These are phyloP conservation scores for Leuciscus waleckii DNA, from an alignment of 2,797 vertebrate genomes.

Conservation along the genomic window DNA sequence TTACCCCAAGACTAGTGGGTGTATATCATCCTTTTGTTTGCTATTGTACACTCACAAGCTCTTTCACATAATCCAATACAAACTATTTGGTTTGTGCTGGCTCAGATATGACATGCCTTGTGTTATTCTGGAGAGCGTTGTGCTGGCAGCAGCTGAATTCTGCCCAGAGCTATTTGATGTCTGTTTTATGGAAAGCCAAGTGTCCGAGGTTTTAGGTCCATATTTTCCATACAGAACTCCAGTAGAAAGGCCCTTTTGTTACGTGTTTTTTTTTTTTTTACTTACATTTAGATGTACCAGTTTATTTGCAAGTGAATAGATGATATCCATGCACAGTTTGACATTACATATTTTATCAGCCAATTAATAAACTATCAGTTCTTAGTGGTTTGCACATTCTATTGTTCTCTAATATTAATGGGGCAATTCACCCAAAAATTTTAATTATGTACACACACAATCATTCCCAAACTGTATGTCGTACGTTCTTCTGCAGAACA, in stretches of 20 bases:
- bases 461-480: background rate
- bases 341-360: background rate
- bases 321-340: background rate
- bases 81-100: slow-evolving; percentile 46
- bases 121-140: slow-evolving; percentile 30
- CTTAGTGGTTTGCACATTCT: background rate
- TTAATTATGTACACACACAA: background rate
- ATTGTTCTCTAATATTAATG: background rate
- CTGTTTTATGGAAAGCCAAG: slow-evolving; percentile 32
- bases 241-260: slow-evolving; percentile 25
- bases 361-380: background rate
- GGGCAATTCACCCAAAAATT: background rate
- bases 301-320: background rate
- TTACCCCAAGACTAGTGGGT: slow-evolving; percentile 29
- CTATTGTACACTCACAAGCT: slow-evolving; percentile 37
- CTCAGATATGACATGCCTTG: slow-evolving; percentile 23
- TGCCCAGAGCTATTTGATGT: slow-evolving; percentile 37
- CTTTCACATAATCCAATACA: slow-evolving; percentile 37
- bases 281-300: background rate
- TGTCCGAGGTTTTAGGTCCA: slow-evolving; percentile 29
- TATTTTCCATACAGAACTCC: slow-evolving; percentile 1
- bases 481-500: background rate
- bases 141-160: slow-evolving; percentile 36
- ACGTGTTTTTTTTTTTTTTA: too few species aligned
- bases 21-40: slow-evolving; percentile 44